A percentile compares a stretch with the other conserved stretches of the same genome.
These are phyloP conservation scores for Netelia virgata DNA, from an alignment of 2,888 invertebrate genomes.

Conservation along the genomic window DNA sequence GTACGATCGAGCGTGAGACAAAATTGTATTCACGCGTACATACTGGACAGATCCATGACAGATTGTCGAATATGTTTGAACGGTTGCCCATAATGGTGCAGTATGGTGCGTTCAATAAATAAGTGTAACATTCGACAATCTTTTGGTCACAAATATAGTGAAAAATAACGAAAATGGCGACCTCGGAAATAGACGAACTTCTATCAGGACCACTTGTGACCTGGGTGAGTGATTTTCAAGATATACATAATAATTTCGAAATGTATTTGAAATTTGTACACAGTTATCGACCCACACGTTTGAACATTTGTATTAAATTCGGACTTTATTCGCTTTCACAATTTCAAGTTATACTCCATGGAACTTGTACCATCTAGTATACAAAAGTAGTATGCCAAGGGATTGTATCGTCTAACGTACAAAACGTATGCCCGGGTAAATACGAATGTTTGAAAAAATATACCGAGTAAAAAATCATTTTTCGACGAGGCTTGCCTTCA, in stretches of 20 bases:
- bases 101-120: conserved; percentile 59
- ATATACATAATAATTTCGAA: not conserved
- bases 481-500: not conserved
- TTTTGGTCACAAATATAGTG: conserved; percentile 21
- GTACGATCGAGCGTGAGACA: too few relatives aligned
- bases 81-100: conserved; percentile 9
- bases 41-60: not conserved
- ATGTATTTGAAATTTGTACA: not conserved
- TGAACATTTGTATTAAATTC: too few relatives aligned
- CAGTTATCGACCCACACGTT: too few relatives aligned
- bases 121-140: conserved; percentile 37
- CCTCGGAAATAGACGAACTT: conserved; percentile 93
- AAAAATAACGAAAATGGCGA: conserved; percentile 83
- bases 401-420: too few relatives aligned
- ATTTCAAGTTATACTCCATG: too few relatives aligned
- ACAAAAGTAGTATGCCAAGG: too few relatives aligned
- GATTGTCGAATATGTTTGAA: conserved; percentile 1
- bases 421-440: not conserved
- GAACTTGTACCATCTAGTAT: too few relatives aligned
- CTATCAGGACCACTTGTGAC: conserved; percentile 93
- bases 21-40: too few relatives aligned
- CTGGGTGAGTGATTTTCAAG: conserved; percentile 89
- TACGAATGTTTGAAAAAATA: not conserved
- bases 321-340: too few relatives aligned
- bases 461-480: not conserved